A percentile compares a stretch with the other conserved stretches of the same genome.
phyloP scores from a whole-genome alignment of 2,888 invertebrate species.

The Zeuzera pyrina region DNA sequence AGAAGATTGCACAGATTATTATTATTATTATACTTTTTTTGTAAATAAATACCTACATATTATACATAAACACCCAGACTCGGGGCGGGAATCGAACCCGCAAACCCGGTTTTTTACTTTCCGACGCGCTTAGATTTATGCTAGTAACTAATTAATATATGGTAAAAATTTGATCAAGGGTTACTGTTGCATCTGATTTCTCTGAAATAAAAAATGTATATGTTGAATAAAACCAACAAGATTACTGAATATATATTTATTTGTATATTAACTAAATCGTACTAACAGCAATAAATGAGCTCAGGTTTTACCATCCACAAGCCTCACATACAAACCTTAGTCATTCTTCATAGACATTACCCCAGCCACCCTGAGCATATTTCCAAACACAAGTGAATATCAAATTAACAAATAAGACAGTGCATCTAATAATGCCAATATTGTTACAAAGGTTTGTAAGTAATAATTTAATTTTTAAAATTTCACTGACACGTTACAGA shows the following conservation, averaged over 20 bases:
- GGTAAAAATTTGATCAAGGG: no score
- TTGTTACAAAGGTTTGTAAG: constrained; percentile 30
- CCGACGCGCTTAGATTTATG: no score
- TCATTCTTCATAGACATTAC: constrained; percentile 32
- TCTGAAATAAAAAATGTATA: constrained; percentile 9
- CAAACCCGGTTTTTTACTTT: no score
- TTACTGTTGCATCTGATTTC: no score
- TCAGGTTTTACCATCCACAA: constrained; percentile 40
- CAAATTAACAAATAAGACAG: constrained; percentile 45
- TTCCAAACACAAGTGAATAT: constrained; percentile 51
- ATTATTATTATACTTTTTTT: no score
- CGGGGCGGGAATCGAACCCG: no score
- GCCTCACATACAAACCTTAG: constrained; percentile 30
- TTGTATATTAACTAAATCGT: constrained; percentile 56
- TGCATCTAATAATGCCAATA: constrained; percentile 54
- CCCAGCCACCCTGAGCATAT: constrained; percentile 39
- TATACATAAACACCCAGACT: no score
- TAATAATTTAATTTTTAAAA: constrained; percentile 3
- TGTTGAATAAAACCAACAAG: constrained; percentile 30
- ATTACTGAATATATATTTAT: no score
- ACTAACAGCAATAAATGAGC: constrained; percentile 58
- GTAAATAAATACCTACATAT: no score
- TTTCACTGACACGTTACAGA: constrained; percentile 6
- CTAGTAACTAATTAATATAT: no score
- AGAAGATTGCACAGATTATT: no score